These are phyloP conservation scores for Colinus virginianus DNA, from an alignment of 2,113 vertebrate genomes.

Conservation along the genomic window DNA sequence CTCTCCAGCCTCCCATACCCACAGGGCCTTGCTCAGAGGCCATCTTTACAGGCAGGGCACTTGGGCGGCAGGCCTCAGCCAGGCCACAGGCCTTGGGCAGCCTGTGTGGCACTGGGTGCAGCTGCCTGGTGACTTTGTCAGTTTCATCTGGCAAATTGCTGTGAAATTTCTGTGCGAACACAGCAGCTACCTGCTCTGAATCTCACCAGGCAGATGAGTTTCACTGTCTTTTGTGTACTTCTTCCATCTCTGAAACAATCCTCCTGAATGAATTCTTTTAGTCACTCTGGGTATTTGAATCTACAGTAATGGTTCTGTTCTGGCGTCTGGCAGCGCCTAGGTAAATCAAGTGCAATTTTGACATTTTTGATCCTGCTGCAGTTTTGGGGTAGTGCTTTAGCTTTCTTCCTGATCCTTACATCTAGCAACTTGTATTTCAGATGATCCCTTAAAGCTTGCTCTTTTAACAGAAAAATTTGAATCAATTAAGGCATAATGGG, in stretches of 20 bases:
- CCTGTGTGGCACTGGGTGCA: fast-evolving
- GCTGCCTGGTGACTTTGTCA: neutral
- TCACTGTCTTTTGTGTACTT: neutral
- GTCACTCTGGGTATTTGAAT: neutral
- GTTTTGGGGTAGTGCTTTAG: neutral
- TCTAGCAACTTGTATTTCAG: neutral
- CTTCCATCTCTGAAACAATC: neutral
- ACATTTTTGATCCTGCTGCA: neutral
- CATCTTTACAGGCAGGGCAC: fast-evolving
- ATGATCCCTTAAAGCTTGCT: neutral
- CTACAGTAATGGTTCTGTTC: too few relatives aligned
- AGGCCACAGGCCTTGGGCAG: fast-evolving
- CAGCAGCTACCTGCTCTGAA: neutral
- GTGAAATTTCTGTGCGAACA: neutral
- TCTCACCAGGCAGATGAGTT: fast-evolving
- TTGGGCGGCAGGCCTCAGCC: fast-evolving
- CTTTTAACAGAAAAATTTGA: neutral
- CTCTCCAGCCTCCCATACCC: neutral
- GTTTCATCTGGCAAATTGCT: neutral
- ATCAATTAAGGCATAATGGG: neutral
- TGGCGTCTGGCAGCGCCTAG: neutral
- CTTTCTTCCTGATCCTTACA: neutral
- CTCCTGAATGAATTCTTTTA: fast-evolving
- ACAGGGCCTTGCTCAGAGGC: neutral
- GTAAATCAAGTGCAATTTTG: neutral